These are phyloP conservation scores for Tricholauxania praeusta DNA, from an alignment of 2,888 invertebrate genomes.

Conservation along the genomic window DNA sequence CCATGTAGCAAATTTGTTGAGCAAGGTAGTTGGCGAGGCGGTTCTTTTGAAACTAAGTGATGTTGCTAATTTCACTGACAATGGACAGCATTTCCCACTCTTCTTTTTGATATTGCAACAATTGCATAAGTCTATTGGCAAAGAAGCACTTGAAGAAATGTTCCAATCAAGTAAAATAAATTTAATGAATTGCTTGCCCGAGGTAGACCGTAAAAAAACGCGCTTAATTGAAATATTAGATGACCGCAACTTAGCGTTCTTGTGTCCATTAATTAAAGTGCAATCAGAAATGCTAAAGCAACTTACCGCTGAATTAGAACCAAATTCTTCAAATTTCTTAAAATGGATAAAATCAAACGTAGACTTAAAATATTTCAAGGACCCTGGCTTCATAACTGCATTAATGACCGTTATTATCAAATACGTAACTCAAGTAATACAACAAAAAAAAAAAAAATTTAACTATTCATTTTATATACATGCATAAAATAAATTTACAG, in stretches of 20 bases:
- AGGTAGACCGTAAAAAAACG: constrained; percentile 85
- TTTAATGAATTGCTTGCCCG: constrained; percentile 82
- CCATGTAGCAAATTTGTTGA: constrained; percentile 74
- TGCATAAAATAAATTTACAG: constrained; percentile 56
- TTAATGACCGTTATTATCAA: constrained; percentile 84
- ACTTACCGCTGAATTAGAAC: constrained; percentile 84
- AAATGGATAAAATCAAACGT: constrained; percentile 95
- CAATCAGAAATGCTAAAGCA: constrained; percentile 90
- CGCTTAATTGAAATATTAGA: constrained; percentile 82
- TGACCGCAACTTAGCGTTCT: constrained; percentile 86
- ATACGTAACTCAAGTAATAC: constrained; percentile 76
- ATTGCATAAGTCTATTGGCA: constrained; percentile 81
- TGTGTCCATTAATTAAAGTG: constrained; percentile 88
- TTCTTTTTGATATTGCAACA: constrained; percentile 89
- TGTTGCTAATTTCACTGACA: constrained; percentile 81
- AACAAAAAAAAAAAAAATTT: background rate
- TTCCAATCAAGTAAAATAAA: constrained; percentile 88
- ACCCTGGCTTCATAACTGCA: constrained; percentile 90
- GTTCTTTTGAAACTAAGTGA: constrained; percentile 79
- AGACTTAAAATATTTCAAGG: constrained; percentile 83
- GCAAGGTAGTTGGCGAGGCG: constrained; percentile 65
- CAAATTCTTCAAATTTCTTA: constrained; percentile 87
- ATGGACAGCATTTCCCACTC: constrained; percentile 87
- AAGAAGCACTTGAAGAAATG: constrained; percentile 79
- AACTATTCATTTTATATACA: background rate